phyloP scores from a whole-genome alignment of 1,140 invertebrate genomes.

The Lutraria rhynchaena region DNA sequence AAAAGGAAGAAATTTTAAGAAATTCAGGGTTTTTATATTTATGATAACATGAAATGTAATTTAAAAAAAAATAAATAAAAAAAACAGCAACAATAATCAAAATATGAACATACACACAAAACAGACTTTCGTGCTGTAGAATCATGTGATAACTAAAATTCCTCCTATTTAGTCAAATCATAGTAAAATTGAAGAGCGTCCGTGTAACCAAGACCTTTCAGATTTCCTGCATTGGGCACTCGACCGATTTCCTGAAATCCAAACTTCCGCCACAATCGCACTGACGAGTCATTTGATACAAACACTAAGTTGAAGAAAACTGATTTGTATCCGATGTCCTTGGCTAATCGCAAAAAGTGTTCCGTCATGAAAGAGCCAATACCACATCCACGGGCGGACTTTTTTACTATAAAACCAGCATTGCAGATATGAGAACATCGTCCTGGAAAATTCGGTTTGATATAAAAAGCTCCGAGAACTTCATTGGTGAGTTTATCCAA shows the following conservation, averaged over 20 bases:
- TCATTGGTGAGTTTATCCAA: constrained; percentile 21
- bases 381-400: constrained; percentile 60
- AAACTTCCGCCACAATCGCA: constrained; percentile 68
- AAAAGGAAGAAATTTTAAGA: too few species aligned
- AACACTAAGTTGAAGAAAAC: constrained; percentile 75
- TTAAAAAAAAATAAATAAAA: too few species aligned
- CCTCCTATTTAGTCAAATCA: constrained; percentile 50
- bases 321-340: constrained; percentile 65
- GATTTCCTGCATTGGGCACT: constrained; percentile 72
- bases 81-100: too few species aligned
- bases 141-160: too few species aligned
- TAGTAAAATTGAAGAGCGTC: constrained; percentile 68
- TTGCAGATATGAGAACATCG: constrained; percentile 72
- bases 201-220: constrained; percentile 61
- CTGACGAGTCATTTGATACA: constrained; percentile 62
- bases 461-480: constrained; percentile 70
- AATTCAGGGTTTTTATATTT: too few species aligned
- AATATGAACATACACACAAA: too few species aligned
- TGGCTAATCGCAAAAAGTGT: constrained; percentile 60
- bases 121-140: too few species aligned
- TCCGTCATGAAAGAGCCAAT: constrained; percentile 66
- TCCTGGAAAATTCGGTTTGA: constrained; percentile 77
- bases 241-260: constrained; percentile 72
- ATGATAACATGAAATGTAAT: too few species aligned
- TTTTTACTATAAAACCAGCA: constrained; percentile 67